Conservation (phyloP, 2,888 invertebrate species). For the Microctonus hyperodae region DNA sequence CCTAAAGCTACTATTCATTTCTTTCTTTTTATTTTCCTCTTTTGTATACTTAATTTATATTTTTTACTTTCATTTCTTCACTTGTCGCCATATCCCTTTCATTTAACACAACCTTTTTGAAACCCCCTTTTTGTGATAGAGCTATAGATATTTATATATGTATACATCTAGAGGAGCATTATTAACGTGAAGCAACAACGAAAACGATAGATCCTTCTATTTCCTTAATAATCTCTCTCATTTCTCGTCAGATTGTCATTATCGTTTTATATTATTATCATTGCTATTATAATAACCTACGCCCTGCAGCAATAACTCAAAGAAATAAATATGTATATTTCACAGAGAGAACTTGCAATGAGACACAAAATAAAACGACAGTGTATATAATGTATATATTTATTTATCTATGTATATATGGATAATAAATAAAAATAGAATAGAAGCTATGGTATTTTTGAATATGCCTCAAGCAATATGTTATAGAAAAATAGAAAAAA, state of each 20-base stretch:
- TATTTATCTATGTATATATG: not conserved
- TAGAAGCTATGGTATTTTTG: not conserved
- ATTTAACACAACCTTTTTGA: not conserved
- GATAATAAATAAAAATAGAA: not conserved
- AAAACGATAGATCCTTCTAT: not conserved
- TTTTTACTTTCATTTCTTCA: not conserved
- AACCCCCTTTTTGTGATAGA: not conserved
- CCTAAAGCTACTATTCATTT: conserved; percentile 9
- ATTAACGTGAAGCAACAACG: conserved; percentile 35
- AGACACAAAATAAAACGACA: not conserved
- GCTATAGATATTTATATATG: too few relatives aligned
- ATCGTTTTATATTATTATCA: conserved; percentile 38
- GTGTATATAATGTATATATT: not conserved
- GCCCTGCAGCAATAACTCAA: conserved; percentile 26
- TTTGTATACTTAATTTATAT: not conserved
- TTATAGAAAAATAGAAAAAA: not conserved
- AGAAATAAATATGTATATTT: not conserved
- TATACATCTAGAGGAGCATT: conserved; percentile 22
- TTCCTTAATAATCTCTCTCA: not conserved
- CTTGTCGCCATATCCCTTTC: conserved; percentile 9
- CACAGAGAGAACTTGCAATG: not conserved
- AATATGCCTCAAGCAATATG: conserved; percentile 12
- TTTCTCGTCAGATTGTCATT: conserved; percentile 33
- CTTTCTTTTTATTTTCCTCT: not conserved
- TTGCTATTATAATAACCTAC: conserved; percentile 37